Percentiles rank a stretch among this genome's conserved stretches.
These are phyloP conservation scores for Hypolimnas misippus DNA, from an alignment of 2,888 invertebrate species.

Conservation along the genomic window DNA sequence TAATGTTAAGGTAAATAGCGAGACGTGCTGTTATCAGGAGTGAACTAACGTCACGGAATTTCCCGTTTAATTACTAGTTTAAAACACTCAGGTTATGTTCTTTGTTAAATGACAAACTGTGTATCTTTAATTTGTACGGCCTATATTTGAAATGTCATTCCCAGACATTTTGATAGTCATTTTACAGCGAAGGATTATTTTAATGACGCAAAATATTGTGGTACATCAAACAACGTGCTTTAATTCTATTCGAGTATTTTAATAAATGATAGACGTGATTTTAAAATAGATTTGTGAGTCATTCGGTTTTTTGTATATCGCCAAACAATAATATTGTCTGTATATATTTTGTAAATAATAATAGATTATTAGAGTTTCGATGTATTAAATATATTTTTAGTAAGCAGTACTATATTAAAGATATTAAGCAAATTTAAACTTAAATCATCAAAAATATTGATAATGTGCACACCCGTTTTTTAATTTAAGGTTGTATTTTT, in stretches of 20 bases:
- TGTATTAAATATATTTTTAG: too few species aligned
- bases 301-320: neutral
- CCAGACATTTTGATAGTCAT: neutral
- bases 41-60: constrained; percentile 58
- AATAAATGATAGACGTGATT: neutral
- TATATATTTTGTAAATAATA: too few species aligned
- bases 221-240: neutral
- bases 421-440: too few species aligned
- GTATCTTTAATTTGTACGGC: neutral
- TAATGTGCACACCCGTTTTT: too few species aligned
- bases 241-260: neutral
- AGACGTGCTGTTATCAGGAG: constrained; percentile 47
- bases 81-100: constrained; percentile 30
- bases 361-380: too few species aligned
- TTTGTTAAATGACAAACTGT: constrained; percentile 1
- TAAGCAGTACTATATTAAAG: too few species aligned
- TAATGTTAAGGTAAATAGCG: constrained; percentile 50
- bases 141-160: neutral
- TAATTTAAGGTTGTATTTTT: too few species aligned
- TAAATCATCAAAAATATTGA: too few species aligned
- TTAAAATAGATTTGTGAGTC: neutral
- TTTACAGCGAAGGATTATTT: constrained; percentile 8
- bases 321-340: too few species aligned
- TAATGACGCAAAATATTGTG: constrained; percentile 9
- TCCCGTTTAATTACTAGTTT: constrained; percentile 53